Evolutionary conservation across 2,797 vertebrate genomes (phyloP).

Genomic region (Galago senegalensis): DNA sequence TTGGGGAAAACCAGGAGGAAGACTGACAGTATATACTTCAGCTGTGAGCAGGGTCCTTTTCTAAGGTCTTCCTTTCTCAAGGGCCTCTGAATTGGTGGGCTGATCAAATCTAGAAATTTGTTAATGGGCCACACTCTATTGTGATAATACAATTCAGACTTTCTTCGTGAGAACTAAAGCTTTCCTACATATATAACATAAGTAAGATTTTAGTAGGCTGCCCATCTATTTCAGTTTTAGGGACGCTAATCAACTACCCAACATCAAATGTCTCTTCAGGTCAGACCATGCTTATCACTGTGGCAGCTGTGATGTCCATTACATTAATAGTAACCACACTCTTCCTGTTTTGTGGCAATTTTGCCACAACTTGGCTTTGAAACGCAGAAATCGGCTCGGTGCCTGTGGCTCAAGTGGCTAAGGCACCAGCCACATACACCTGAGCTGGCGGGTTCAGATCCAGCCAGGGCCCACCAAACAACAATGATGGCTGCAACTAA

Average conservation of each 20-base stretch:
- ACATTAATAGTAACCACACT: neutral
- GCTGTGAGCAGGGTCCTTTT: neutral
- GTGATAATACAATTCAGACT: neutral
- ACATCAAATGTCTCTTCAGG: neutral
- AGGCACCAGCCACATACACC: too few relatives aligned
- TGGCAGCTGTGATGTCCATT: neutral
- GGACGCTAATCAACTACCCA: neutral
- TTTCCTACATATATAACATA: neutral
- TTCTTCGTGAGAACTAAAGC: neutral
- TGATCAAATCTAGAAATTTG: neutral
- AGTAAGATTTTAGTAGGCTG: neutral
- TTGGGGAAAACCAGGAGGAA: neutral
- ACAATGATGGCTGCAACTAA: too few relatives aligned
- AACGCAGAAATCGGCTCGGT: too few relatives aligned
- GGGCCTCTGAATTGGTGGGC: neutral
- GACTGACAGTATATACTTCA: neutral
- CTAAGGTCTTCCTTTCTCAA: conserved; percentile 2
- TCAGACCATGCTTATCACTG: neutral
- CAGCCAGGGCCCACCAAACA: too few relatives aligned
- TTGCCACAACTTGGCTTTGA: neutral
- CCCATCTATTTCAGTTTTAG: neutral
- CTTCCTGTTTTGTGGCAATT: neutral
- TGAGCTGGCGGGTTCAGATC: too few relatives aligned
- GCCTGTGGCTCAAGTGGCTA: too few relatives aligned
- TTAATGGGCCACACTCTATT: neutral